Evolutionary conservation across 2,888 invertebrate genomes (phyloP), one percentile per base, ranked within the genome.

Genomic region (Himalopsyche japonica): DNA sequence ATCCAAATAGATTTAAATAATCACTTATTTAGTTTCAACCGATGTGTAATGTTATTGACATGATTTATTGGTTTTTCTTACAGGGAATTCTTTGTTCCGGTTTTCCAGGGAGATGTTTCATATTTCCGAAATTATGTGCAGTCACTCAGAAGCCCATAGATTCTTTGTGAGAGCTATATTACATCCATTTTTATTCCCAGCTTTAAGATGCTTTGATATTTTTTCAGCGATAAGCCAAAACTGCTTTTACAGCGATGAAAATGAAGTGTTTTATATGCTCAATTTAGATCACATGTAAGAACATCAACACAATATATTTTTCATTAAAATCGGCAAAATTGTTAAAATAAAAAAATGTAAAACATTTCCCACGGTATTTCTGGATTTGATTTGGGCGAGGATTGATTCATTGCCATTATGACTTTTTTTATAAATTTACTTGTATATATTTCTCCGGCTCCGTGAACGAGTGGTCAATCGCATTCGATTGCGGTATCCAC

Each of bases 131-230:
- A 43, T 86, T 12, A 48, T 85, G 6, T 86, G 86, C 48, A 86
- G 84, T 43, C 86, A 86, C 79, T 80, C 78, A 1, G 82, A 76
- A 79, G 83, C 86, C 10, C 82, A 80, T 70, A 80, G 82, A 82
- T 12, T 84, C 30, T 86, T 83, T 83, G 77, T 85, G 6, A 79
- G 82, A 37, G 57, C 34, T 10, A 77, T 86, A 32, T 43, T 70
- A 32, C 20, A 76, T 70, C 80, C 85, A 27, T 34, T 76, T 7
- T 30, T 27, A 30, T 84, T 78, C 37, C 48, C 78, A 27, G 83
- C 83, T 10, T 34, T 32, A 27, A 18, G n/a, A 43, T 86, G 86
- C 49, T 15, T 30, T 37, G 30, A 81, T 15, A 70, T 80, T 24
- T n/a, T 27, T 15, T 47, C 78, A 77, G 84, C 84, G 20, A 37